phyloP scores from a whole-genome alignment of 1,140 invertebrate genomes.

The Geopemphigus sp. region DNA sequence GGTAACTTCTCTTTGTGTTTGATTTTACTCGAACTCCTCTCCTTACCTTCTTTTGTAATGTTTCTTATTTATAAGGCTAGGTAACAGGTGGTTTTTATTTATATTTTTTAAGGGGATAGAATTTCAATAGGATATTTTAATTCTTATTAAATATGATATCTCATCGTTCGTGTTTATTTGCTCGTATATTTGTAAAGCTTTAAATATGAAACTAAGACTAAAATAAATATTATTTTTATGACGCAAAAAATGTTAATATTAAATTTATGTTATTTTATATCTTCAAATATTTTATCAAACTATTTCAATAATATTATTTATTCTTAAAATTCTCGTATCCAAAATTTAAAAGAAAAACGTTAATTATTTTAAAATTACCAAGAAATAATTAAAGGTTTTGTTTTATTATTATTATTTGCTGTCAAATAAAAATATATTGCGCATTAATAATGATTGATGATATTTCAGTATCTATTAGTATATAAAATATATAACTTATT shows the following conservation, averaged over 20 bases:
- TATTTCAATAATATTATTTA: too few species aligned
- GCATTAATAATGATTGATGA: too few species aligned
- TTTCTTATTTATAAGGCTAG: conserved; percentile 8
- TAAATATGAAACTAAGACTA: background rate
- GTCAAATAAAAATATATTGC: too few species aligned
- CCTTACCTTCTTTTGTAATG: conserved; percentile 21
- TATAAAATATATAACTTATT: too few species aligned
- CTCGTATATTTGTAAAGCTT: background rate
- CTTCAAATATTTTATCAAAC: background rate
- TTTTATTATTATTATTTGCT: too few species aligned
- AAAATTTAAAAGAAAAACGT: too few species aligned
- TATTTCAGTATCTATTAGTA: too few species aligned
- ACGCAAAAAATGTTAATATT: background rate
- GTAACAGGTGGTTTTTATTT: conserved; percentile 37
- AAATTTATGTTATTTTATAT: background rate
- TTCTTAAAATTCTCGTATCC: too few species aligned
- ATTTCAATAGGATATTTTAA: conserved; percentile 36
- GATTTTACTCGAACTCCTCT: conserved; percentile 14
- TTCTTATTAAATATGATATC: conserved; percentile 16
- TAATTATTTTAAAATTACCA: too few species aligned
- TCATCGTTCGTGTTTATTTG: conserved; percentile 11
- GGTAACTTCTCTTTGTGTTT: conserved; percentile 32
- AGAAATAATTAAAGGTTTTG: too few species aligned
- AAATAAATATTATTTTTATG: conserved; percentile 7
- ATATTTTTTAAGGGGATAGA: conserved; percentile 2